Base-by-base conservation (phyloP, 2,113 vertebrate genomes). In the Gavialis gangeticus region DNA sequence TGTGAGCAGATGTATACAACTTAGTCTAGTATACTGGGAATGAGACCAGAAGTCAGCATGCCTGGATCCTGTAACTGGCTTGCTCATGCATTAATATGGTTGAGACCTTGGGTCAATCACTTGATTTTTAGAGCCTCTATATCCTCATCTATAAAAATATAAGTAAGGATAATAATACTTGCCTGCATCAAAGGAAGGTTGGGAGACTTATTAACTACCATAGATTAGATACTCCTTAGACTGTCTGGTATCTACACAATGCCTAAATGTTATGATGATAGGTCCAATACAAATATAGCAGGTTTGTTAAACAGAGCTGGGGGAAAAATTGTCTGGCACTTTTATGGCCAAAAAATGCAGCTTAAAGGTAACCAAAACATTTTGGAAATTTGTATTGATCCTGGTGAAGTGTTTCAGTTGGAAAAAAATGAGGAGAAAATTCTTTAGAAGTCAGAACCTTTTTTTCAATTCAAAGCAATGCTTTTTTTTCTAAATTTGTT, bases 381-480 rank as follows among this genome's bases (percentile, higher is more conserved):
- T 46, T 46, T 46, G 46, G 7, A 66, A 17, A 46, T 24, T 19
- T 19, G 2, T 16, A 77, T 18, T 5, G 12, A 57, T 30, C 77
- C 75, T 46, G 84, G n/a, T 1, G 69, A 86, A 55, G 13, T 24
- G 2, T 30, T 92, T 90, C 58, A 4, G 79, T 15, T 27, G 11
- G 60, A 82, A 90, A 84, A 27, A 5, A 1, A 4, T 55, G 27
- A 9, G 4, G 2, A 6, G 5, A 15, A 9, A 4, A 16, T 8
- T 1, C 1, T 1, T 3, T 18, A 46, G 28, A 13, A 24, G 30
- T 10, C 4, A 28, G 22, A 78, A 22, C 1, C 22, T 73, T 79
- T 25, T 73, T 81, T 84, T 81, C 37, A 57, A 75, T 81, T n/a
- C 34, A 19, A 54, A 56, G 13, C 57, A 27, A 15, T 24, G 8